A percentile compares a stretch with the other conserved stretches of the same genome.
phyloP scores from a whole-genome alignment of 2,113 vertebrate species.

The Pampusana beccarii region DNA sequence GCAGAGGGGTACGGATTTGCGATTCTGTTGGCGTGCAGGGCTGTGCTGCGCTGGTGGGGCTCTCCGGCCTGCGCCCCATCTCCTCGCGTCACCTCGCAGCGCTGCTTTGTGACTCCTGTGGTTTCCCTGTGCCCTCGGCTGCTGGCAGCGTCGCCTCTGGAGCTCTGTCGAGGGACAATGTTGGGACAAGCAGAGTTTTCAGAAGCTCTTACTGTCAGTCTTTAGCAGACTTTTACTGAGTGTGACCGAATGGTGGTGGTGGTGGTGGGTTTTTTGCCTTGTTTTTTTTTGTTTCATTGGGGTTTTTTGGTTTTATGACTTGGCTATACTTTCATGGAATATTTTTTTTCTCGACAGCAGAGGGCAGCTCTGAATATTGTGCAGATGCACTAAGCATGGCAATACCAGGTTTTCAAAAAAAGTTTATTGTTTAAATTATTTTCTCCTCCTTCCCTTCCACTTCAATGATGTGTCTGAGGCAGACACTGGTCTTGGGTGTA shows the following conservation, averaged over 20 bases:
- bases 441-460: not conserved
- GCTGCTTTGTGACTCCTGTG: not conserved
- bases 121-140: rapidly evolving
- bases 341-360: not conserved
- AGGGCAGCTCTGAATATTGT: not conserved
- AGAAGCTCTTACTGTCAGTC: not conserved
- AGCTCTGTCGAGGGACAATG: not conserved
- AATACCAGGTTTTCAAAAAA: not conserved
- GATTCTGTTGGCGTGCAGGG: rapidly evolving
- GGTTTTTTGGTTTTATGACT: not conserved
- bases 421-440: not conserved
- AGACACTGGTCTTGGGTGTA: not conserved
- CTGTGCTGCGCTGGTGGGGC: not conserved
- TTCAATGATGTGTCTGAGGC: not conserved
- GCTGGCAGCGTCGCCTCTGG: not conserved
- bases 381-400: not conserved
- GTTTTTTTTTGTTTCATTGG: too few relatives aligned
- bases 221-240: not conserved
- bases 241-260: not conserved
- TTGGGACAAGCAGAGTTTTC: not conserved
- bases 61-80: not conserved
- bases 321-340: not conserved
- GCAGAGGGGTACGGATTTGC: not conserved
- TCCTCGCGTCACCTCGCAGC: not conserved
- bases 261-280: too few relatives aligned